Percentiles rank a stretch among this genome's conserved stretches.
Conservation (phyloP, 2,888 invertebrate species). For the Aleiodes testaceus region DNA sequence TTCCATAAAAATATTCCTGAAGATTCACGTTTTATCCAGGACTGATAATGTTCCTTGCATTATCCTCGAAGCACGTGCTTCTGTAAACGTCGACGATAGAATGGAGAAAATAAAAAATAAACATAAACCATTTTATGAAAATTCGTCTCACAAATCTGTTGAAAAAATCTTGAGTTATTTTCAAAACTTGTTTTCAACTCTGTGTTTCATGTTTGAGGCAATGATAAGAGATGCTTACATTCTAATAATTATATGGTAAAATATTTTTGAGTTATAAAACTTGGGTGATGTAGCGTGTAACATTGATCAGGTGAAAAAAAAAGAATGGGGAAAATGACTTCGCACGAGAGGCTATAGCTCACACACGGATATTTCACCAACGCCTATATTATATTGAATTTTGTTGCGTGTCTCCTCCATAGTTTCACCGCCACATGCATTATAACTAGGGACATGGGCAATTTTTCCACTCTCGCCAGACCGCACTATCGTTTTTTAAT, state of each 20-base stretch:
- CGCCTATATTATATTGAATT: constrained; percentile 49
- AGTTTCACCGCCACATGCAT: constrained; percentile 60
- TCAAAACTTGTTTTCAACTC: not conserved
- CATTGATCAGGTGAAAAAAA: constrained; percentile 6
- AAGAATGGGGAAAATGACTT: not conserved
- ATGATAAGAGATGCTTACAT: constrained; percentile 10
- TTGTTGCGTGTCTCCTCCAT: constrained; percentile 65
- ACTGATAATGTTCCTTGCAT: not conserved
- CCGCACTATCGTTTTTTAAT: constrained; percentile 23
- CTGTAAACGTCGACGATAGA: not conserved
- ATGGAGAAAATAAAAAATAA: constrained; percentile 52
- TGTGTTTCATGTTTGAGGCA: constrained; percentile 15
- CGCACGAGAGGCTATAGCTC: constrained; percentile 33
- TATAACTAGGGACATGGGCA: constrained; percentile 43
- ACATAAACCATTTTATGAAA: constrained; percentile 1
- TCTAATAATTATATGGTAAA: constrained; percentile 23
- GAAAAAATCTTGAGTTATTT: not conserved
- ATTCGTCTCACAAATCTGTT: not conserved
- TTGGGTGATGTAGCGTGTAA: constrained; percentile 15
- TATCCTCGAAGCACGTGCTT: constrained; percentile 2
- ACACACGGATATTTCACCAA: constrained; percentile 31
- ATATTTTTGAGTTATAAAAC: constrained; percentile 30
- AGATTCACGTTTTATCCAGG: too few species aligned
- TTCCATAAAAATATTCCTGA: not conserved
- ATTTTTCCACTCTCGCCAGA: constrained; percentile 13